Evolutionary conservation across 2,797 vertebrate species (phyloP).

Genomic region (Pseudotriccus pelzelni): DNA sequence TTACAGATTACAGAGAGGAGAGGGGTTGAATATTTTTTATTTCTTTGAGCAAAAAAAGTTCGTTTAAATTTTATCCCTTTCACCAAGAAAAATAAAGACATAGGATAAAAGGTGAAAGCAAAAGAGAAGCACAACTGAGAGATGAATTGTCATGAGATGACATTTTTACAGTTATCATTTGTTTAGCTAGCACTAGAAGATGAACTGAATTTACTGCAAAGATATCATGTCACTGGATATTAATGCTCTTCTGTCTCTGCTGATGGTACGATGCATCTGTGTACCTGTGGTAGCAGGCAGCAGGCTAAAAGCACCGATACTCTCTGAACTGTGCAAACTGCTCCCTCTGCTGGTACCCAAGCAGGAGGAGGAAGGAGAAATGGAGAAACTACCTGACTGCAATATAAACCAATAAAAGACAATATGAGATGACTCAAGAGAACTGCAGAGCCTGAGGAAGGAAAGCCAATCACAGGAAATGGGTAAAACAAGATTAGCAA

Average conservation of each 20-base stretch:
- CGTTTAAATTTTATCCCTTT: background rate
- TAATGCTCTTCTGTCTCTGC: background rate
- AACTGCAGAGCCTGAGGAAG: background rate
- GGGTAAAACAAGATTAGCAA: background rate
- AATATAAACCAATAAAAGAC: background rate
- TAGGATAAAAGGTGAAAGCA: background rate
- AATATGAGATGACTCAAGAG: background rate
- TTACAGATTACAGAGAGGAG: background rate
- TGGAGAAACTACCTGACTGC: background rate
- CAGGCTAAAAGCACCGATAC: background rate
- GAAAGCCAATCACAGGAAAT: background rate
- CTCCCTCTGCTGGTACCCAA: slow-evolving; percentile 32
- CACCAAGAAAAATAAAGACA: background rate
- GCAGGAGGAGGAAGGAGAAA: background rate
- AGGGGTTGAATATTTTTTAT: background rate
- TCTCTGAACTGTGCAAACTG: background rate
- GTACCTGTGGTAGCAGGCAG: fast-evolving
- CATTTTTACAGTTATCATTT: background rate
- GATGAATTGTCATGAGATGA: background rate
- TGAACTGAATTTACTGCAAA: background rate
- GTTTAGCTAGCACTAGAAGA: background rate
- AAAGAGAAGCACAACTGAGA: background rate
- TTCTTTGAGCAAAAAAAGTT: background rate
- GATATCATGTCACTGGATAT: background rate
- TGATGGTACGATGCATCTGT: fast-evolving